Percentiles rank a stretch among this genome's conserved stretches.
Evolutionary conservation across 2,797 vertebrate genomes (phyloP).

Genomic region (Fundulus diaphanus): DNA sequence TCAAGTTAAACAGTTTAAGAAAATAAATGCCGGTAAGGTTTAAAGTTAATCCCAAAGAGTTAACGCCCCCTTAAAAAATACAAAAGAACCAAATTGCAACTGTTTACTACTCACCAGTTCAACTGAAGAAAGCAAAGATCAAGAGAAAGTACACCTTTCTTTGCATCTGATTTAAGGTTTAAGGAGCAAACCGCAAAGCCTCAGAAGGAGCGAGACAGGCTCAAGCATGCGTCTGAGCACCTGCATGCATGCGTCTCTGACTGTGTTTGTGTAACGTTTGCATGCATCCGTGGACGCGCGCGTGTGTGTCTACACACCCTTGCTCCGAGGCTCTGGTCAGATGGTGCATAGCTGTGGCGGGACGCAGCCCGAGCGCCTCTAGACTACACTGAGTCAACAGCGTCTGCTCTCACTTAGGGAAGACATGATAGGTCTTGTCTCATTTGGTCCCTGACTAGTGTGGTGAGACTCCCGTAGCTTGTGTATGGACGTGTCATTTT

Average conservation of each 20-base stretch:
- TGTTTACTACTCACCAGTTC: conserved; percentile 9
- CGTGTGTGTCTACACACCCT: conserved; percentile 71
- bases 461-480: conserved; percentile 49
- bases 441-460: conserved; percentile 60
- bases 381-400: conserved; percentile 82
- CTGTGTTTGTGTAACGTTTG: conserved; percentile 65
- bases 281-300: conserved; percentile 60
- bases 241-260: conserved; percentile 51
- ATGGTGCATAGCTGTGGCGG: conserved; percentile 84
- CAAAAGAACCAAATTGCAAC: conserved; percentile 28
- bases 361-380: conserved; percentile 66
- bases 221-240: conserved; percentile 34
- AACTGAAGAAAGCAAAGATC: conserved; percentile 14
- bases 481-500: conserved; percentile 32
- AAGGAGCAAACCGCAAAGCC: conserved; percentile 52
- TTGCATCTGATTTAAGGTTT: conserved; percentile 38
- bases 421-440: conserved; percentile 78
- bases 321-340: conserved; percentile 79
- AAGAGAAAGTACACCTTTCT: conserved; percentile 43
- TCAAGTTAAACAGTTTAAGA: conserved; percentile 12
- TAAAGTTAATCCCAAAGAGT: conserved; percentile 24
- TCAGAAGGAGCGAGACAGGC: conserved; percentile 37
- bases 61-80: conserved; percentile 28
- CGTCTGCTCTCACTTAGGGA: conserved; percentile 74
- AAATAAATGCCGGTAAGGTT: conserved; percentile 33